Evolutionary conservation across 2,113 vertebrate genomes (phyloP).

Genomic region (Coreoperca whiteheadi): DNA sequence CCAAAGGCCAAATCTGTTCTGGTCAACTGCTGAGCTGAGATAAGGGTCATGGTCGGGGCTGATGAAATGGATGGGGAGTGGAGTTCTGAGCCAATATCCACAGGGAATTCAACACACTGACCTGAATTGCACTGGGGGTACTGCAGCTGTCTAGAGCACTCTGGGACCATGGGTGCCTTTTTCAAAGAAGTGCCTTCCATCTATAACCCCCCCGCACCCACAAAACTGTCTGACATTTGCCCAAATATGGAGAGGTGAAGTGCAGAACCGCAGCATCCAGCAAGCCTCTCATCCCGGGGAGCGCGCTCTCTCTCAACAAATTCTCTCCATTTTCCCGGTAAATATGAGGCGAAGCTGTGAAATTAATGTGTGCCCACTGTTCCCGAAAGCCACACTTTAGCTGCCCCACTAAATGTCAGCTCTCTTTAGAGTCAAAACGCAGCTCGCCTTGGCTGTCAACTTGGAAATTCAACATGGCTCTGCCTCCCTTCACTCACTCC

Average conservation of each 20-base stretch:
- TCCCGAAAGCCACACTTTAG: constrained; percentile 69
- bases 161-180: background rate
- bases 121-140: constrained; percentile 38
- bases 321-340: constrained; percentile 44
- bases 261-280: constrained; percentile 24
- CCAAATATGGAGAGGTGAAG: constrained; percentile 34
- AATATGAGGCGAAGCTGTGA: constrained; percentile 65
- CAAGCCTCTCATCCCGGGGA: constrained; percentile 25
- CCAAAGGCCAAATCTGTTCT: constrained; percentile 54
- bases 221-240: constrained; percentile 56
- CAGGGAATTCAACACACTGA: constrained; percentile 51
- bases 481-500: constrained; percentile 37
- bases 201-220: background rate
- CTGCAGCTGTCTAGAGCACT: constrained; percentile 41
- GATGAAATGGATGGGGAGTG: constrained; percentile 43
- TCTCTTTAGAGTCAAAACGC: constrained; percentile 71
- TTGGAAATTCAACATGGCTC: constrained; percentile 53
- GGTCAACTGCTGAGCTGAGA: constrained; percentile 58
- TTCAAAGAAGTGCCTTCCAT: constrained; percentile 31
- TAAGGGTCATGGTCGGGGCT: constrained; percentile 43
- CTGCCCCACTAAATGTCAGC: constrained; percentile 77
- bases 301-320: constrained; percentile 12
- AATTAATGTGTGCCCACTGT: constrained; percentile 72
- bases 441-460: constrained; percentile 58
- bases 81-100: constrained; percentile 38